These are phyloP conservation scores for Strongylocentrotus purpuratus DNA, from an alignment of 35 echinoderm and acorn worm species.

Conservation along the genomic window DNA sequence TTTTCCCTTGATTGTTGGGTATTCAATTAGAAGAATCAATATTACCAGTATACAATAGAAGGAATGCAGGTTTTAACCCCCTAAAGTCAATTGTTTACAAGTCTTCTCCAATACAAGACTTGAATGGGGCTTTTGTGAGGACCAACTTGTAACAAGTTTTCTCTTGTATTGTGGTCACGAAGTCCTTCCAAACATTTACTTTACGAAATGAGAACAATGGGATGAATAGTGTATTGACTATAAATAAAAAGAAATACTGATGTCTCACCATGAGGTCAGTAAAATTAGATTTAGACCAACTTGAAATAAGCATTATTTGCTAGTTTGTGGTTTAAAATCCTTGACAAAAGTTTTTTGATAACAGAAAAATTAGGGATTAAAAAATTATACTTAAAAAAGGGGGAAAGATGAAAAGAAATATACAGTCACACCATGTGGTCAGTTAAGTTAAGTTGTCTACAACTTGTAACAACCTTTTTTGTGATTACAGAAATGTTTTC, in stretches of 20 bases:
- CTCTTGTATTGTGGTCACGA: neutral
- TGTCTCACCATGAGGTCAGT: neutral
- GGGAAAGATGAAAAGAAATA: no score
- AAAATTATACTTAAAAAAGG: no score
- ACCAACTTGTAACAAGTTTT: neutral
- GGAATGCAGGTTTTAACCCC: neutral
- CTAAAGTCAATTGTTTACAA: constrained; percentile 2
- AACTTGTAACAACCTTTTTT: neutral
- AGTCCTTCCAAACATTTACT: neutral
- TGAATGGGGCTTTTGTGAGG: neutral
- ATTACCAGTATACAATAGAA: neutral
- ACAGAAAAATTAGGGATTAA: no score
- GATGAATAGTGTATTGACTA: neutral
- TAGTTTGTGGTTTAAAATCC: no score
- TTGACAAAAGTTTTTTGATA: no score
- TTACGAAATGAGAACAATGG: neutral
- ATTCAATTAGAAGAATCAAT: neutral
- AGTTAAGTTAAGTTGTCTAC: neutral
- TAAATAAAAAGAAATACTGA: neutral
- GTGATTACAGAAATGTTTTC: no score
- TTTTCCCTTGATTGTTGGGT: neutral
- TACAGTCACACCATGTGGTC: no score
- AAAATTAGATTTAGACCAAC: neutral
- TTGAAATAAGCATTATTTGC: no score
- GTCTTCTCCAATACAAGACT: neutral